Evolutionary conservation across 1,140 invertebrate genomes (phyloP), one percentile per base, ranked within the genome.

Genomic region (Drosophila ohnishii): DNA sequence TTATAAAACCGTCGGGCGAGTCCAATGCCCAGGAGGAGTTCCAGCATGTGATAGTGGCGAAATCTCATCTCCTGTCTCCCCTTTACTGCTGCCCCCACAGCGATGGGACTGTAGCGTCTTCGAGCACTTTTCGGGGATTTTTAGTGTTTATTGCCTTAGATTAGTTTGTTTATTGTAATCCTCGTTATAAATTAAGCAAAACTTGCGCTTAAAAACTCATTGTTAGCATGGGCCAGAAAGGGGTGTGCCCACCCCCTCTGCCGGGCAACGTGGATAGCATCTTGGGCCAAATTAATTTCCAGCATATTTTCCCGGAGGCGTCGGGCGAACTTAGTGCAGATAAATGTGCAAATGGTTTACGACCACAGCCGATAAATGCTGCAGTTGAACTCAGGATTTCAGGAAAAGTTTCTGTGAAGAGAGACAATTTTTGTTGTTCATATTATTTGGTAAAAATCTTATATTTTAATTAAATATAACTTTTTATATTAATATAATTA

Each of bases 91-190:
- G 37, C 35, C 45, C 45, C 58, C 30, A 19, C 42, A 39, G 59
- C 75, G 35, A 37, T 37, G 34, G 4, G 51, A 55, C 51, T 25
- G 51, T 37, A 74, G 70, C 53, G 28, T 48, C 69, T 72, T 59
- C 65, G 13, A 48, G 59, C 83, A 87, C 80, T 88, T 84, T 84
- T 76, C 42, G 85, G 80, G 84, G 84, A 89, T 89, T 88, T 88
- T 88, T 88, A 88, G 85, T 84, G 85, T 88, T 88, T 88, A 88
- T 88, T 88, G 85, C 77, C 80, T 35, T 75, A 88, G 84, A 88
- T 88, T 88, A 88, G 85, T 89, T 88, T 89, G 84, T 88, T 88
- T 88, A 88, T 89, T 88, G 84, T 88, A 88, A 88, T 89, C 84
- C 85, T 84, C 51, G 85, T 84, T 88, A 84, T 88, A 88, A 88